These are phyloP conservation scores for Hemibagrus wyckioides DNA, from an alignment of 2,113 vertebrate species.

Conservation along the genomic window DNA sequence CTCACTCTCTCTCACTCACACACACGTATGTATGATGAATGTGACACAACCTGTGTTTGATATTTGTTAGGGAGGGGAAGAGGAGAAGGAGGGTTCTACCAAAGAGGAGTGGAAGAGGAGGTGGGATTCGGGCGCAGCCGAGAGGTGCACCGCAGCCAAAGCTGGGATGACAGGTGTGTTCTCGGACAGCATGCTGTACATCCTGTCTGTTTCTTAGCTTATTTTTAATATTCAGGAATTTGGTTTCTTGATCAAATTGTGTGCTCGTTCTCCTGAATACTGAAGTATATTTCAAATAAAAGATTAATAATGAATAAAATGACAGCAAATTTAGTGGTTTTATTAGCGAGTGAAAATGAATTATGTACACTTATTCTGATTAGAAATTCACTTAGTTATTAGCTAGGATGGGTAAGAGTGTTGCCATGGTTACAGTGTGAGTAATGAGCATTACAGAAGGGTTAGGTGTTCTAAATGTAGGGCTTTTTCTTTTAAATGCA, in stretches of 20 bases:
- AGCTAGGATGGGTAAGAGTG: background rate
- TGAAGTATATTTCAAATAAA: background rate
- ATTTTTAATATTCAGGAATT: background rate
- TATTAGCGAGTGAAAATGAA: too few relatives aligned
- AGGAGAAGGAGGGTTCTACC: conserved; percentile 78
- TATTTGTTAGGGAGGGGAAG: conserved; percentile 72
- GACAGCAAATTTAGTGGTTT: too few relatives aligned
- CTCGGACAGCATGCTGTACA: background rate
- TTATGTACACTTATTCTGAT: too few relatives aligned
- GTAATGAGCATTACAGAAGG: background rate
- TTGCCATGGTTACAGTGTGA: background rate
- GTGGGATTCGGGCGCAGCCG: conserved; percentile 74
- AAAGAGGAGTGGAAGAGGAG: conserved; percentile 79
- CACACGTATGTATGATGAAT: background rate
- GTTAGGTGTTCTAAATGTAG: background rate
- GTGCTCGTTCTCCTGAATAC: background rate
- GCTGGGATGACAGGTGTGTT: conserved; percentile 80
- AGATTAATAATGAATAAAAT: background rate
- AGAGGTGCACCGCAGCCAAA: conserved; percentile 80
- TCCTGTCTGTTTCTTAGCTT: background rate
- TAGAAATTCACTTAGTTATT: background rate
- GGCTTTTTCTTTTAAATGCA: background rate
- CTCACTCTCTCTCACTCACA: background rate
- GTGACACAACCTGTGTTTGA: background rate
- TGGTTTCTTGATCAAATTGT: background rate